Conservation (phyloP, 92 coral and sea anemone genomes). For the Phenganax marumi region DNA sequence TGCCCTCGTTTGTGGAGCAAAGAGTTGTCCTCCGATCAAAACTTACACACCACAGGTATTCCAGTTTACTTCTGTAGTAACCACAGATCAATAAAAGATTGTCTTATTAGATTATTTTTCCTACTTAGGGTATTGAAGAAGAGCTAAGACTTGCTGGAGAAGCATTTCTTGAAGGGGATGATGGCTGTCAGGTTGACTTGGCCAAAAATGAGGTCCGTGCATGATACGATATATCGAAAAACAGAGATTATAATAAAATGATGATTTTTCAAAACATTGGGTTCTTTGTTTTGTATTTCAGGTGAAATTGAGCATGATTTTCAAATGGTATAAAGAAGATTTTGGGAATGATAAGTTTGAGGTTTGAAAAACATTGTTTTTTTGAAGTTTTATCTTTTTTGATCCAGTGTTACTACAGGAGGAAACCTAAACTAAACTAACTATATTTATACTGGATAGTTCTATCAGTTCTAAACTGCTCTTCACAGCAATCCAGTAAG, state of each 20-base stretch:
- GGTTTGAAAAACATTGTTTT: conserved; percentile 28
- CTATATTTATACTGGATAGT: too few species aligned
- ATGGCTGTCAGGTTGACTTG: conserved; percentile 81
- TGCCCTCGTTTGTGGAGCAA: conserved; percentile 97
- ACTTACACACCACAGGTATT: conserved; percentile 86
- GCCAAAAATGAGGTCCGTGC: conserved; percentile 73
- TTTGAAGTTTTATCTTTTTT: too few species aligned
- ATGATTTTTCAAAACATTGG: too few species aligned
- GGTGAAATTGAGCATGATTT: conserved; percentile 88
- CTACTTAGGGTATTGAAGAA: conserved; percentile 69
- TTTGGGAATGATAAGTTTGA: conserved; percentile 80
- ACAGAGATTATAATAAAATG: neutral
- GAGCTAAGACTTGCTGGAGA: conserved; percentile 86
- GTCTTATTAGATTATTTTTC: neutral
- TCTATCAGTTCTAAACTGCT: too few species aligned
- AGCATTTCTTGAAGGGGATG: conserved; percentile 95
- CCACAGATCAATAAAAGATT: neutral
- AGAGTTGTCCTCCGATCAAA: conserved; percentile 98
- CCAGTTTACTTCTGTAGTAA: neutral
- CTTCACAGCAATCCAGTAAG: too few species aligned
- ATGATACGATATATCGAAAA: neutral
- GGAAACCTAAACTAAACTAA: too few species aligned
- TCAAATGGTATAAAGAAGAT: conserved; percentile 93
- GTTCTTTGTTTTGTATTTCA: conserved; percentile 24
- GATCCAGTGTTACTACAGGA: too few species aligned